These are phyloP conservation scores for Hyperopisus bebe DNA, from an alignment of 2,113 vertebrate species.

Conservation along the genomic window DNA sequence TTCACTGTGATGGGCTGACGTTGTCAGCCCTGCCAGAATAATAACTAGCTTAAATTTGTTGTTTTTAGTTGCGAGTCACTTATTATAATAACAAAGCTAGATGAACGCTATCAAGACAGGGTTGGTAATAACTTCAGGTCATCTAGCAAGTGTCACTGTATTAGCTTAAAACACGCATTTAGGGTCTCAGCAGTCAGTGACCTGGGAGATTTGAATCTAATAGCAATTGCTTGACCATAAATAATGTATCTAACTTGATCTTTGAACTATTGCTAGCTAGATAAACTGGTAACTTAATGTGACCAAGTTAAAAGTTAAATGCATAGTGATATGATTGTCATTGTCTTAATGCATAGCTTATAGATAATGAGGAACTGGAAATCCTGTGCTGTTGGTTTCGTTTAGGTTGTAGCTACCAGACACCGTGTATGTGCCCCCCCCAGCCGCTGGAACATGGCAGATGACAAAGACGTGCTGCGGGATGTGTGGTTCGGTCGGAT, in stretches of 20 bases:
- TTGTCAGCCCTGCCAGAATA: not conserved
- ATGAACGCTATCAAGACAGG: not conserved
- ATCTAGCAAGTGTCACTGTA: not conserved
- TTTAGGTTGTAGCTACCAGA: slow-evolving; percentile 21
- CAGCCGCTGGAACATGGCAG: slow-evolving; percentile 83
- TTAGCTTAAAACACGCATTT: not conserved
- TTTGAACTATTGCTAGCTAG: not conserved
- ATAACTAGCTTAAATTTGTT: not conserved
- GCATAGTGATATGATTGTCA: too few species aligned
- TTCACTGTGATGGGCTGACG: not conserved
- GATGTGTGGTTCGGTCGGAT: slow-evolving; percentile 97
- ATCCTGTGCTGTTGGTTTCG: not conserved
- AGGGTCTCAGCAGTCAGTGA: not conserved
- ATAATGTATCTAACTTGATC: not conserved
- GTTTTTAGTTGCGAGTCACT: not conserved
- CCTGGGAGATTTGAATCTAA: not conserved
- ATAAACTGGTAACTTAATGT: not conserved
- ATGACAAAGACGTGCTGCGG: slow-evolving; percentile 98
- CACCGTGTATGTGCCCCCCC: slow-evolving; percentile 73
- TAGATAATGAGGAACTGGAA: not conserved
- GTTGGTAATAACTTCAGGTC: not conserved
- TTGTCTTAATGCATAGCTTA: not conserved
- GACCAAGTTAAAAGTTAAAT: not conserved
- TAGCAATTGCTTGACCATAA: not conserved
- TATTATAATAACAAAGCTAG: not conserved